Conservation (phyloP, 2,888 invertebrate genomes). For the Bursaphelenchus okinawaensis region DNA sequence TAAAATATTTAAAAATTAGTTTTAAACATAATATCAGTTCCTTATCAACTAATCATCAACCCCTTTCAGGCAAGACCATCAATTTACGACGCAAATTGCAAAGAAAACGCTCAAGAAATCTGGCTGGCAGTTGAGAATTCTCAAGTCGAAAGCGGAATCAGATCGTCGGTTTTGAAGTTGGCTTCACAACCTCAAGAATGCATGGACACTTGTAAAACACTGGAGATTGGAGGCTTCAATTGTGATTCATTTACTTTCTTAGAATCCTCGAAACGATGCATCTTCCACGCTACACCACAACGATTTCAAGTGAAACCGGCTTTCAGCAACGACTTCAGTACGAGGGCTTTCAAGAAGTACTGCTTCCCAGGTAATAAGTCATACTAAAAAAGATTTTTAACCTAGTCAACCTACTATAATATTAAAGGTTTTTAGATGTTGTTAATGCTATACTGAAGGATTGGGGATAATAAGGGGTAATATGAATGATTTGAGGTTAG, state of each 20-base stretch:
- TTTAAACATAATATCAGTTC: no score
- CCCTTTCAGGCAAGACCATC: no score
- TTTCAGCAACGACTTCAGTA: slow-evolving; percentile 27
- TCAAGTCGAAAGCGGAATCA: slow-evolving; percentile 10
- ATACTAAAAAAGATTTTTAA: background rate
- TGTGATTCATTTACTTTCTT: slow-evolving; percentile 33
- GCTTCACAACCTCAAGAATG: slow-evolving; percentile 23
- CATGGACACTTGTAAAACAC: slow-evolving; percentile 17
- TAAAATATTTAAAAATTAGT: no score
- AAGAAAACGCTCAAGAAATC: slow-evolving; percentile 17
- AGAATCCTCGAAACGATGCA: slow-evolving; percentile 28
- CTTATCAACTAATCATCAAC: no score
- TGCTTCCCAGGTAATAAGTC: slow-evolving; percentile 36
- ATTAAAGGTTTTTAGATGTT: no score
- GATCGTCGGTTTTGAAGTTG: background rate
- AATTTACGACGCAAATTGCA: slow-evolving; percentile 15
- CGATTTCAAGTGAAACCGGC: slow-evolving; percentile 23
- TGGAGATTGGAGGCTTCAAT: slow-evolving; percentile 17
- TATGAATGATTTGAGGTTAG: no score
- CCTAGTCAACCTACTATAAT: background rate
- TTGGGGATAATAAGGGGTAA: no score
- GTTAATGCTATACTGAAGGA: no score
- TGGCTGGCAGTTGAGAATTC: slow-evolving; percentile 39
- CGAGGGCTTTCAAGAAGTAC: slow-evolving; percentile 30
- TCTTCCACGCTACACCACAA: slow-evolving; percentile 17